A percentile compares a stretch with the other conserved stretches of the same genome.
phyloP scores from a whole-genome alignment of 2,797 vertebrate species.

The Anguilla pacifica region DNA sequence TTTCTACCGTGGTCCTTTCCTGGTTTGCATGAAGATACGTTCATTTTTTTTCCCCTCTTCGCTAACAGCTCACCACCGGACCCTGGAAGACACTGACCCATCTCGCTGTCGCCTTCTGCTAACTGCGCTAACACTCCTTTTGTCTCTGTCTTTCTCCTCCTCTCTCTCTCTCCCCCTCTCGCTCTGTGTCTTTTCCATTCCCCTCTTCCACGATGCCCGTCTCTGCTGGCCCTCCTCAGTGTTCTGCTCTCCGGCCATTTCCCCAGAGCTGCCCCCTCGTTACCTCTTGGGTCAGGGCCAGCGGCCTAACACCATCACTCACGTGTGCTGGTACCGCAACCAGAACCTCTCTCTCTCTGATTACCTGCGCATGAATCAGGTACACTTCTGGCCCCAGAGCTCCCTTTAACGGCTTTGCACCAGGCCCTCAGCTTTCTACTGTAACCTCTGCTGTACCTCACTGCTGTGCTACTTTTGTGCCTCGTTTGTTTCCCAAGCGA shows the following conservation, averaged over 20 bases:
- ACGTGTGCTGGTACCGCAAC: slow-evolving; percentile 95
- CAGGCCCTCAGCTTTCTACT: neutral
- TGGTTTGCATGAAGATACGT: neutral
- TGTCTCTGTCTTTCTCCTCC: neutral
- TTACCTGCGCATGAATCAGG: slow-evolving; percentile 94
- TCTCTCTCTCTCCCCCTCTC: slow-evolving; percentile 29
- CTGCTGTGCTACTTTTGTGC: neutral
- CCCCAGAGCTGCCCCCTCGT: slow-evolving; percentile 84
- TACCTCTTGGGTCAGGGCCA: slow-evolving; percentile 86
- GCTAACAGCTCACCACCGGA: slow-evolving; percentile 23
- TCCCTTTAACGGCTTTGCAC: neutral
- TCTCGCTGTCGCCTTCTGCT: neutral
- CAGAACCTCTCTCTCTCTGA: slow-evolving; percentile 89
- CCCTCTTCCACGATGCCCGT: slow-evolving; percentile 30
- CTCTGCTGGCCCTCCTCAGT: slow-evolving; percentile 66
- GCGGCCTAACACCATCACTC: slow-evolving; percentile 92
- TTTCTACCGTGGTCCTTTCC: neutral
- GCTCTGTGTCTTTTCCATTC: slow-evolving; percentile 24
- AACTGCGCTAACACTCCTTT: slow-evolving; percentile 28
- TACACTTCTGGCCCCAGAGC: slow-evolving; percentile 59
- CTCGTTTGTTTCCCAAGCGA: neutral
- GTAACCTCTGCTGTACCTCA: neutral
- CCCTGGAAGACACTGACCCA: neutral
- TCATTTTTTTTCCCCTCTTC: slow-evolving; percentile 1
- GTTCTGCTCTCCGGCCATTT: slow-evolving; percentile 78